Conservation (phyloP, 37 sponge, comb jelly and placozoan species). For the Chondrosia reniformis region DNA sequence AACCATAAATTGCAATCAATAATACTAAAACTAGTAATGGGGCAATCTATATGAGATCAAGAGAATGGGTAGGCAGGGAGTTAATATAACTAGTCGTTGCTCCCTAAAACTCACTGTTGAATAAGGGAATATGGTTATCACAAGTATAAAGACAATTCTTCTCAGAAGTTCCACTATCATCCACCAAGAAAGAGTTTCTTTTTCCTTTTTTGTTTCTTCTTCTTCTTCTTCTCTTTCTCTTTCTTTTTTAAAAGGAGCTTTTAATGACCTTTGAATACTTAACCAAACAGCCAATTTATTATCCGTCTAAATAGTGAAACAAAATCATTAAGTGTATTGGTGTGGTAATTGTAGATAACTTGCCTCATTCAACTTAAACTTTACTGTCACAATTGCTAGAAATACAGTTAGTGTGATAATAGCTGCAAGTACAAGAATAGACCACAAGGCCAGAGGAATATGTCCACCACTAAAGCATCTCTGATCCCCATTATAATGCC, state of each 20-base stretch:
- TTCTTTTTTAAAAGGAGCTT: neutral
- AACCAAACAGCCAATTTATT: too few species aligned
- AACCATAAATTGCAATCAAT: slow-evolving; percentile 4
- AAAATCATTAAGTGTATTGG: too few species aligned
- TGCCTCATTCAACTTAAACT: too few species aligned
- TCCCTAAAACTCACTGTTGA: slow-evolving; percentile 38
- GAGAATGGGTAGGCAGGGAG: neutral
- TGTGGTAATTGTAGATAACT: too few species aligned
- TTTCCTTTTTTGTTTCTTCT: too few species aligned
- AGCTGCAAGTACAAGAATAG: slow-evolving; percentile 27
- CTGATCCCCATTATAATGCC: slow-evolving; percentile 52
- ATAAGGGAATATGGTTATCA: slow-evolving; percentile 56
- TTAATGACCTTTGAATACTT: too few species aligned
- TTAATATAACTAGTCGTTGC: neutral
- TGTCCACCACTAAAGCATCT: slow-evolving; percentile 59
- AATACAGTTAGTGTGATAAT: neutral
- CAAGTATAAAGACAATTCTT: slow-evolving; percentile 40
- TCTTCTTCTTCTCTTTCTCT: neutral
- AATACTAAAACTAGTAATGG: slow-evolving; percentile 23
- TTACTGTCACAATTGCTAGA: neutral
- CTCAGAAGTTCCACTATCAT: slow-evolving; percentile 50
- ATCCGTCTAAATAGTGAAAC: too few species aligned
- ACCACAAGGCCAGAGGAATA: slow-evolving; percentile 32
- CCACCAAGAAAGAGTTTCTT: too few species aligned
- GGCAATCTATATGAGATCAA: slow-evolving; percentile 15